Evolutionary conservation across 2,113 vertebrate species (phyloP), one percentile per base, ranked within the genome.

Genomic region (Rattus rattus): DNA sequence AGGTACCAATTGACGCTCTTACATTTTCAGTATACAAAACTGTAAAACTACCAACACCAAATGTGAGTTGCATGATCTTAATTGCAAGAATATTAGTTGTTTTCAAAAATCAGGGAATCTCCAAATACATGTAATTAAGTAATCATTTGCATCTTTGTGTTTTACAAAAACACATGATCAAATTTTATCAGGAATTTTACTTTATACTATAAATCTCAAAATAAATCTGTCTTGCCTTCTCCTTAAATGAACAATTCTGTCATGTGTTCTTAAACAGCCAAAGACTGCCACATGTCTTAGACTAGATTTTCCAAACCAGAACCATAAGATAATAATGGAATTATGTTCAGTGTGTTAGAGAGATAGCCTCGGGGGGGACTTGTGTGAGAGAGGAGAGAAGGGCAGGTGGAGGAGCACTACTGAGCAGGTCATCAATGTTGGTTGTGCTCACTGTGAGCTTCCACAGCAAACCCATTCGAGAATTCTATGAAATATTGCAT

Each of bases 41-140:
- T 47, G 16, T 96, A 76, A 93, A 95, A 92, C 3, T 96, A 12
- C 20, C 30, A 73, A 54, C 54, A 7, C 47, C 76, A 94, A 90
- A 77, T 6, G 69, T 1, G 8, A 72, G 0, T 30, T 80, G 10
- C 69, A 17, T 75, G 56, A 93, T 69, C 67, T 11, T 91, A 87
- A 95, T 69, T 92, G 16, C 26, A 87, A 94, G 88, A 63, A 14
- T 79, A 92, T 92, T 77, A 86, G 72, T 69, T 96, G 96, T 91
- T 72, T 92, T 70, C 65, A 87, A 89, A 94, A 36, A 95, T 11
- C 92, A 94, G 67, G 33, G 0, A 47, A 84, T 95, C 10, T 24
- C 17, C n/a, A 97, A 93, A 87, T 85, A 94, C 1, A 93, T 59
- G 63, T 79, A 70, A 61, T 89, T 88, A 84, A 47, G 75, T 79